Percentiles rank a stretch among this genome's conserved stretches.
Conservation (phyloP, 2,888 invertebrate genomes). For the Drosophila prolongata region DNA sequence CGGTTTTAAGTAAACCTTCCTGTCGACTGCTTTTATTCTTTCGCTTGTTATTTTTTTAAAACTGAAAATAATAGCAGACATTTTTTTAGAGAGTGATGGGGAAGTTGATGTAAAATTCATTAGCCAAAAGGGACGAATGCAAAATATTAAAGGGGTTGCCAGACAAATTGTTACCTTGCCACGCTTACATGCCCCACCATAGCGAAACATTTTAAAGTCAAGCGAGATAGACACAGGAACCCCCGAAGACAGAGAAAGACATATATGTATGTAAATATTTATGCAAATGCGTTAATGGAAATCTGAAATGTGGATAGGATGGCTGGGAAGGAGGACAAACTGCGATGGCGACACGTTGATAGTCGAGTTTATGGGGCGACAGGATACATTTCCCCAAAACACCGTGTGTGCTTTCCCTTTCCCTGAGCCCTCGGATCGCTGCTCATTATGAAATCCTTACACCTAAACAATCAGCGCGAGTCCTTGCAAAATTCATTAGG, state of each 20-base stretch:
- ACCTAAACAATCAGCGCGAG: conserved; percentile 72
- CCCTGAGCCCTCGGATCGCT: conserved; percentile 12
- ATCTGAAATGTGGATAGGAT: conserved; percentile 42
- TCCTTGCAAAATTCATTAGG: conserved; percentile 73
- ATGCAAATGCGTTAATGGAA: conserved; percentile 81
- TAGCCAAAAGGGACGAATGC: conserved; percentile 10
- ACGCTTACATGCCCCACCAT: conserved; percentile 21
- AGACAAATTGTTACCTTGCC: conserved; percentile 60
- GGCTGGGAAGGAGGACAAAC: conserved; percentile 17
- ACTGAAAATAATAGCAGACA: neutral
- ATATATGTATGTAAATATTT: conserved; percentile 75
- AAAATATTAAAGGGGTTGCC: conserved; percentile 21
- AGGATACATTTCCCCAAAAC: conserved; percentile 64
- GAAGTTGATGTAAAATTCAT: conserved; percentile 29
- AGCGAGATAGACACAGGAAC: conserved; percentile 4
- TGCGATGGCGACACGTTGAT: conserved; percentile 71
- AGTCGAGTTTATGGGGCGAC: conserved; percentile 63
- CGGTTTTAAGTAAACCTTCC: too few species aligned
- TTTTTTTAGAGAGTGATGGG: neutral
- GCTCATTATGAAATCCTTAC: conserved; percentile 75
- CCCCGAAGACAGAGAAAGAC: conserved; percentile 6
- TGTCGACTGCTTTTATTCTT: neutral
- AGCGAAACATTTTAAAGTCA: conserved; percentile 63
- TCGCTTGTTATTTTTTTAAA: neutral
- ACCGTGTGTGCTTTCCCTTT: conserved; percentile 22